phyloP scores from a whole-genome alignment of 1,140 invertebrate species.

The Tribolium madens region DNA sequence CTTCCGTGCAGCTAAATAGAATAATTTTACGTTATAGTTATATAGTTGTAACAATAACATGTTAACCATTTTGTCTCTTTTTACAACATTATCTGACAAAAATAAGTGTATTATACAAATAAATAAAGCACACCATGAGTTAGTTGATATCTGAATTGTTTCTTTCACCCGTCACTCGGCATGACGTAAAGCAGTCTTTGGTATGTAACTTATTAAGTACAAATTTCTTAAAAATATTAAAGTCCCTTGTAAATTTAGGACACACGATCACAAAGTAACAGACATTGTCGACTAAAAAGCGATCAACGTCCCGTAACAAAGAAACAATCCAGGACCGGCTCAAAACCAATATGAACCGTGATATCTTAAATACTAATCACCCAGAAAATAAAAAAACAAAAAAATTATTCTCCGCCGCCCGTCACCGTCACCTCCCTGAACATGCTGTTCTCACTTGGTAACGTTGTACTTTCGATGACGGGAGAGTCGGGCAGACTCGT shows the following conservation, averaged over 20 bases:
- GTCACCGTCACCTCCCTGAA: conserved; percentile 62
- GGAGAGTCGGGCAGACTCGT: conserved; percentile 58
- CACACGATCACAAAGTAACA: conserved; percentile 40
- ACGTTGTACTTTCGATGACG: conserved; percentile 50
- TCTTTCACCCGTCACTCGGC: conserved; percentile 33
- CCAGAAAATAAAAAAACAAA: conserved; percentile 13
- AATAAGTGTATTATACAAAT: conserved; percentile 47
- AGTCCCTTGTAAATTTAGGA: conserved; percentile 5
- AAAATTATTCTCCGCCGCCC: conserved; percentile 57
- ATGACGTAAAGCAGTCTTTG: conserved; percentile 51
- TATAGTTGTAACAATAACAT: conserved; percentile 30
- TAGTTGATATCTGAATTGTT: conserved; percentile 48
- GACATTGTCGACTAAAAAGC: conserved; percentile 33
- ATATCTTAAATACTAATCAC: conserved; percentile 29
- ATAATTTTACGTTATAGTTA: conserved; percentile 9
- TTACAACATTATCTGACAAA: conserved; percentile 42
- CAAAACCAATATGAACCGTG: conserved; percentile 41
- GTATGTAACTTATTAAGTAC: conserved; percentile 52
- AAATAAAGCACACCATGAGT: conserved; percentile 51
- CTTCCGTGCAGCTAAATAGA: neutral
- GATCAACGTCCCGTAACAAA: conserved; percentile 33
- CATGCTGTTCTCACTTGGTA: conserved; percentile 58
- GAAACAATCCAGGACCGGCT: conserved; percentile 48
- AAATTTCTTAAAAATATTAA: conserved; percentile 45
- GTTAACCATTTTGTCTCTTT: conserved; percentile 33